Base-by-base conservation (phyloP, 2,797 vertebrate species). In the Danio jaintianensis region DNA sequence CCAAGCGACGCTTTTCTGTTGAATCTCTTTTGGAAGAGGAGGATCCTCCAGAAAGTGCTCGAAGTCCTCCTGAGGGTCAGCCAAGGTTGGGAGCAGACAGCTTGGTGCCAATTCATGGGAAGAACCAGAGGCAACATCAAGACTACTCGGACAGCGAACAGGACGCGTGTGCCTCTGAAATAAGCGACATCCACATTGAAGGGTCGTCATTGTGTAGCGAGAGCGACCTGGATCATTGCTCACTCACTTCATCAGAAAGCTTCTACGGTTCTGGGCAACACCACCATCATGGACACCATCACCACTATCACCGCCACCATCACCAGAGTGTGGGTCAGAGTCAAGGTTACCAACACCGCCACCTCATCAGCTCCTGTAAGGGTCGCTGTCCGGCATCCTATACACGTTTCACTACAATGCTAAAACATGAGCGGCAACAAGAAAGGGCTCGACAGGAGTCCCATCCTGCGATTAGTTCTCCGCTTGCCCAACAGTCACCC, bases 201-300 rank as follows among this genome's bases (percentile, higher is more conserved):
- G 97, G 96, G 36, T 98, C 97, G 0, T 99, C 98, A 7, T 97
- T 99, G 82, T 99, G 97, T 89, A 99, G 97, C n/a, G 98, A 99
- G 87, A 99, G 97, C 55, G 98, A 99, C 79, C 96, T 99, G 59
- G 98, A 99, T 88, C 97, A 96, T 89, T 99, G 96, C 84, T 99
- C 96, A 0, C 96, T 98, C 83, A 95, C 97, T 0, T 99, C 98
- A n/a, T 97, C 97, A 0, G 98, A 99, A 86, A 99, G 97, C 82
- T 93, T 98, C 80, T 98, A 95, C 0, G 96, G 95, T 50, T 93
- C 95, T 7, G 91, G 93, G 59, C 64, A 81, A 58, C 73, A 90
- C 89, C 5, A 89, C 88, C 88, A 93, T 85, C 89, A 93, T 86
- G 94, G 94, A 64, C 94, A 94, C 50, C 96, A 95, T 82, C 95